These are phyloP conservation scores for Oreocharis arfaki DNA, from an alignment of 2,113 vertebrate genomes.

Conservation along the genomic window DNA sequence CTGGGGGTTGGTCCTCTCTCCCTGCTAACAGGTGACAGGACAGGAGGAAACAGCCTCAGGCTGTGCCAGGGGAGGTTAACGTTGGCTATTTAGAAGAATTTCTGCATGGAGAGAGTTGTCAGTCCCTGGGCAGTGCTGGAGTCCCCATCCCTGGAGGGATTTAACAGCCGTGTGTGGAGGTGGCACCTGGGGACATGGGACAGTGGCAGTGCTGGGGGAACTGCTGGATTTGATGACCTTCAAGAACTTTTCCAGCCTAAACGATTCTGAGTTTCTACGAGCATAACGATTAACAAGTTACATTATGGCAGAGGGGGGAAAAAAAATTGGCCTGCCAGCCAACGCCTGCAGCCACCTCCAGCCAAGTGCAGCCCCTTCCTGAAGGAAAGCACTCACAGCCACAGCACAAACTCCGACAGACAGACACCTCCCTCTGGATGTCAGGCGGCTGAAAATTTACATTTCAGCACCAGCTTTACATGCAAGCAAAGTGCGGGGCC, in stretches of 20 bases:
- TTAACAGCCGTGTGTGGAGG: background rate
- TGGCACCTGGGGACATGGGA: background rate
- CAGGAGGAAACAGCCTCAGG: background rate
- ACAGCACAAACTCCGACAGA: background rate
- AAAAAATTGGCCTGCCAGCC: background rate
- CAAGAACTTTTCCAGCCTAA: background rate
- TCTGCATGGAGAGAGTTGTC: background rate
- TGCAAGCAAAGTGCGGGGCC: background rate
- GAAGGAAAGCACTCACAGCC: background rate
- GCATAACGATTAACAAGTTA: background rate
- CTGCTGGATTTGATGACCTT: no score
- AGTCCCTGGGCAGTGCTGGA: background rate
- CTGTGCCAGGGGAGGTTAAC: background rate
- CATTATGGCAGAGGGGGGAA: accelerated
- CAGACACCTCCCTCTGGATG: background rate
- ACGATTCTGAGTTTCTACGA: background rate
- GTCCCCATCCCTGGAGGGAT: background rate
- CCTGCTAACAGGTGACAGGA: background rate
- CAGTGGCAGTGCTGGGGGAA: background rate
- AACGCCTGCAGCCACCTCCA: no score
- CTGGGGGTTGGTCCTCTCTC: background rate
- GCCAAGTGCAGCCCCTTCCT: background rate
- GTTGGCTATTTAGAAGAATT: background rate
- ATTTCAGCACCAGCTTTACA: background rate
- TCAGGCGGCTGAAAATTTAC: background rate